Evolutionary conservation across 2,113 vertebrate genomes (phyloP).

Genomic region (Ivindomyrus marchei): DNA sequence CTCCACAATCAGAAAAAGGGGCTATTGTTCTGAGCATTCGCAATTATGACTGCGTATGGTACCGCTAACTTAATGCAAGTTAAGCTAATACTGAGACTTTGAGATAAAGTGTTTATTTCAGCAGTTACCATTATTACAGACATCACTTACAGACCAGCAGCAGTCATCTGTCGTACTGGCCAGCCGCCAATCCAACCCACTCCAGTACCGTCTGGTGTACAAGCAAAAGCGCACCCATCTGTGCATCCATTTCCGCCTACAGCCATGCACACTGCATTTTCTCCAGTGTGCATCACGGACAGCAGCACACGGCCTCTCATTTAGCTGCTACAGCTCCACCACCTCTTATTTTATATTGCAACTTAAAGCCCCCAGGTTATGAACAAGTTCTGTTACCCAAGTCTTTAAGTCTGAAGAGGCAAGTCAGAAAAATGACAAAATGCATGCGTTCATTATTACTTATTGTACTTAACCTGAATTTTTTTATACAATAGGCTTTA

Average conservation of each 20-base stretch:
- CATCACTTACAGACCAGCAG: background rate
- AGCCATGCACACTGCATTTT: background rate
- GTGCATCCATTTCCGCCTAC: background rate
- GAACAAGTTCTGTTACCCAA: background rate
- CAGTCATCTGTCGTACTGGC: conserved; percentile 1
- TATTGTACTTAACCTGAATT: background rate
- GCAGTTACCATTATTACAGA: background rate
- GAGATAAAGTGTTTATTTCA: background rate
- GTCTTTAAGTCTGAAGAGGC: background rate
- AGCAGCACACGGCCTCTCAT: background rate
- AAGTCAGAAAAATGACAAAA: background rate
- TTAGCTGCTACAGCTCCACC: background rate
- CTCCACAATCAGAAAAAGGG: background rate
- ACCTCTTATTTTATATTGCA: background rate
- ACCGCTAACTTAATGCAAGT: background rate
- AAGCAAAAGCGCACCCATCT: background rate
- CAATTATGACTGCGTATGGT: background rate
- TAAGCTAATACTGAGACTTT: background rate
- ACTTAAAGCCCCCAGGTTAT: background rate
- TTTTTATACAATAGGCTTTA: background rate
- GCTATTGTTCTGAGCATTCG: background rate
- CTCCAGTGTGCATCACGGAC: background rate
- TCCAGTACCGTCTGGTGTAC: background rate
- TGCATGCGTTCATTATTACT: background rate
- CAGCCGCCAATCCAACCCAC: background rate